Evolutionary conservation across 2,888 invertebrate genomes (phyloP).

Genomic region (Ligdia adustata): DNA sequence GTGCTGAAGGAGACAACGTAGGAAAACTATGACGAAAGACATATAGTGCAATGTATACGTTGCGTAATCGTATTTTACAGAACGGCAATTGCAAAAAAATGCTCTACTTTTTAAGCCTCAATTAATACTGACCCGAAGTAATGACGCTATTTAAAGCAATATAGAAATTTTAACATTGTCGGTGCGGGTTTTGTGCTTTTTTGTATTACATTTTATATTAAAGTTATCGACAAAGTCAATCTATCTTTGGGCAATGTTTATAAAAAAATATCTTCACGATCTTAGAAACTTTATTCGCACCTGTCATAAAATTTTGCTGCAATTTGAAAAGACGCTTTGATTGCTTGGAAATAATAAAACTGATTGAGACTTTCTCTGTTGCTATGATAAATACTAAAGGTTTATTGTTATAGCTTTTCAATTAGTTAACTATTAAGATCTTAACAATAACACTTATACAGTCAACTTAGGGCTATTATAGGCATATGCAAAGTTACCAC

Average conservation of each 20-base stretch:
- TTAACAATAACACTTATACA: conserved; percentile 5
- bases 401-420: conserved; percentile 12
- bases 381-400: conserved; percentile 7
- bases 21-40: conserved; percentile 55
- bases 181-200: too few relatives aligned
- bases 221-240: too few relatives aligned
- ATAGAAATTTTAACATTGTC: conserved; percentile 2
- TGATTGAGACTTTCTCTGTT: conserved; percentile 12
- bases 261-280: too few relatives aligned
- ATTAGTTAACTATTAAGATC: conserved; percentile 3
- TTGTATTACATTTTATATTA: too few relatives aligned
- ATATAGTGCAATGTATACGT: conserved; percentile 30
- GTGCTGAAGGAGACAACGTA: conserved; percentile 54
- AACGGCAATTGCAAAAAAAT: conserved; percentile 22
- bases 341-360: conserved; percentile 10
- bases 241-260: too few relatives aligned
- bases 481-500: not conserved
- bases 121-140: conserved; percentile 20
- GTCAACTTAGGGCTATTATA: conserved; percentile 4
- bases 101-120: conserved; percentile 20
- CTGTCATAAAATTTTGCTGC: not conserved
- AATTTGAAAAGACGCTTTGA: conserved; percentile 10
- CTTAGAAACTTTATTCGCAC: too few relatives aligned
- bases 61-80: conserved; percentile 22
- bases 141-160: conserved; percentile 14